Base-by-base conservation (phyloP, 2,888 invertebrate species). In the Pocota personata region DNA sequence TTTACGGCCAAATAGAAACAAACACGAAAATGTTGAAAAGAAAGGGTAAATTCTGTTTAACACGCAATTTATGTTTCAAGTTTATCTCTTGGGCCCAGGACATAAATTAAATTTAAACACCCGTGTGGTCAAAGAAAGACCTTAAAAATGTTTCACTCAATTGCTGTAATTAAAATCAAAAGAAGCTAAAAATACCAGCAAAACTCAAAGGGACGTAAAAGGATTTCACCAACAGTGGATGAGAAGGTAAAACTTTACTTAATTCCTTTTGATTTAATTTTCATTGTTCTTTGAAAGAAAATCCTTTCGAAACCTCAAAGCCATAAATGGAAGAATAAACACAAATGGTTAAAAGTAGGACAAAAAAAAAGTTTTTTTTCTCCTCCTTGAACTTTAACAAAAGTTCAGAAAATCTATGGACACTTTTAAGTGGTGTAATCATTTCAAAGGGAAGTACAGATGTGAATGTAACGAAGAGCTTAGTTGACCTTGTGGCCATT, bases 201-300 rank as follows among this genome's bases (percentile, higher is more conserved):
- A 37, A 37, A 32, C 50, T 66, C 35, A 48, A 35, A 48, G 4
- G 66, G 7, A 21, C 12, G 10, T 2, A 7, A 12, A 6, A 27
- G 10, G 16, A 7, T 21, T 7, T 3, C 12, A 14, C 6, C 2
- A 4, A 10, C 14, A 10, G n/a, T 3, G 35, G 7, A 16, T 21
- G 48, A 12, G 27, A 21, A 27, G 12, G 37, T 10, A 52, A 32
- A 62, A 43, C 40, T 73, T 52, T 32, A 55, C 48, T 60, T 52
- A 64, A 64, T 62, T 75, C 64, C 52, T 62, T 69, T 75, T 75
- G 64, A 64, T 75, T 75, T 66, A 43, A 46, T 66, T 75, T 46
- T 66, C 55, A 57, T 64, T 75, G 75, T 75, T 43, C 55, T 32
- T 43, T 66, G 43, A 46, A 50, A 57, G 55, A 24, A 52, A 64